Evolutionary conservation across 2,888 invertebrate genomes (phyloP).

Genomic region (Erebia epiphron): DNA sequence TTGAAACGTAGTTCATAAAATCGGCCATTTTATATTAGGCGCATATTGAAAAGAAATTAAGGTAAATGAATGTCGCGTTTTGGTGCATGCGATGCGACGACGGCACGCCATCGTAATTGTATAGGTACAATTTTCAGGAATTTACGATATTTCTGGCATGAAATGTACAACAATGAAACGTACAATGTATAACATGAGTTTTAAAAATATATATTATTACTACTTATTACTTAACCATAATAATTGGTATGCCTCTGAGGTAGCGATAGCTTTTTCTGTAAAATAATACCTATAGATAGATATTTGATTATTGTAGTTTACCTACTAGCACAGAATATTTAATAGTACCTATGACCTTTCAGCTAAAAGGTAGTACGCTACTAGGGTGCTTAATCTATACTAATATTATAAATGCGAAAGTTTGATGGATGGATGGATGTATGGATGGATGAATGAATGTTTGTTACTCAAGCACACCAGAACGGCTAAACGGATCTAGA

Average conservation of each 20-base stretch:
- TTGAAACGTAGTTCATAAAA: not conserved
- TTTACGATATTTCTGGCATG: constrained; percentile 13
- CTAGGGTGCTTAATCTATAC: too few relatives aligned
- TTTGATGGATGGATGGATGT: too few relatives aligned
- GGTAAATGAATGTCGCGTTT: constrained; percentile 18
- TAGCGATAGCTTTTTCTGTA: not conserved
- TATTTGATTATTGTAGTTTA: too few relatives aligned
- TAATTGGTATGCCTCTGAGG: not conserved
- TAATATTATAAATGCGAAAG: too few relatives aligned
- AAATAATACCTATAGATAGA: too few relatives aligned
- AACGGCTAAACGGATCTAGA: too few relatives aligned
- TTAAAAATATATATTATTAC: too few relatives aligned
- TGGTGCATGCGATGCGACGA: not conserved
- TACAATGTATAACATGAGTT: not conserved
- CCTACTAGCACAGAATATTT: too few relatives aligned
- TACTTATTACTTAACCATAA: not conserved
- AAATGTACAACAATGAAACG: not conserved
- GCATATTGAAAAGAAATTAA: constrained; percentile 14
- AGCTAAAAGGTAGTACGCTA: too few relatives aligned
- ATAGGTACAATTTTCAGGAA: constrained; percentile 15
- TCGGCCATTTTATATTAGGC: not conserved
- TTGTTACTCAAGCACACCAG: too few relatives aligned
- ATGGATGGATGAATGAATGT: too few relatives aligned
- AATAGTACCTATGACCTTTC: too few relatives aligned
- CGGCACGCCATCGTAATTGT: constrained; percentile 8